Evolutionary conservation across 2,797 vertebrate species (phyloP), one percentile per base, ranked within the genome.

Genomic region (Semotilus atromaculatus): DNA sequence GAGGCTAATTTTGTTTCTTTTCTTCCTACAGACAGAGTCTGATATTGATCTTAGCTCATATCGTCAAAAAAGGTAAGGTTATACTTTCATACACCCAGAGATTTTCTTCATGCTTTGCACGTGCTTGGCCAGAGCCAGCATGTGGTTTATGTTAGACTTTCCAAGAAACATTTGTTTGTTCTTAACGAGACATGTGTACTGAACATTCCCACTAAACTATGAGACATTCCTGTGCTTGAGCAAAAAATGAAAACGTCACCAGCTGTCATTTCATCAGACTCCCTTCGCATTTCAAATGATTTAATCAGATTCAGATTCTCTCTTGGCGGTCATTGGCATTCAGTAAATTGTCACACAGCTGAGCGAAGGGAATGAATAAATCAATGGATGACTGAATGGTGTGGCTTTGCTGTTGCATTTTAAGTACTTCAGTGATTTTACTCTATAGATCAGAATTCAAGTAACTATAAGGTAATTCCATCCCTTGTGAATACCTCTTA

Each of bases 21-120:
- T 48, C 31, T 80, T 81, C 16, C 83, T 80, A 83, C 94, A 99
- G 98, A 94, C 97, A 83, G 97, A 98, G 91, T 97, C 97, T 93
- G 96, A 97, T 87, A 95, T 99, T 92, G 96, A 97, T 93, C 96
- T 98, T 95, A 95, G 94, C 95, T 97, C 98, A 91, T 99, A 97
- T 96, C 97, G 97, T 92, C 97, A 98, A 93, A 98, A 99, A 95
- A 98, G 97, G 98, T 99, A 96, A 96, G 93, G 11, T 60, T 31
- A 45, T 19, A 16, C 40, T 29, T 85, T 58, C 21, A 43, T 53
- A 29, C 45, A 23, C 11, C 7, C 23, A 68, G 23, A 71, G 23
- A 77, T 83, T 80, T 71, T 29, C 31, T 81, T 40, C 64, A 36
- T 62, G 26, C 31, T 34, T 78, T 16, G 7, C 34, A 26, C 21